Conservation (phyloP, 2,113 vertebrate genomes). For the Lontra canadensis region DNA sequence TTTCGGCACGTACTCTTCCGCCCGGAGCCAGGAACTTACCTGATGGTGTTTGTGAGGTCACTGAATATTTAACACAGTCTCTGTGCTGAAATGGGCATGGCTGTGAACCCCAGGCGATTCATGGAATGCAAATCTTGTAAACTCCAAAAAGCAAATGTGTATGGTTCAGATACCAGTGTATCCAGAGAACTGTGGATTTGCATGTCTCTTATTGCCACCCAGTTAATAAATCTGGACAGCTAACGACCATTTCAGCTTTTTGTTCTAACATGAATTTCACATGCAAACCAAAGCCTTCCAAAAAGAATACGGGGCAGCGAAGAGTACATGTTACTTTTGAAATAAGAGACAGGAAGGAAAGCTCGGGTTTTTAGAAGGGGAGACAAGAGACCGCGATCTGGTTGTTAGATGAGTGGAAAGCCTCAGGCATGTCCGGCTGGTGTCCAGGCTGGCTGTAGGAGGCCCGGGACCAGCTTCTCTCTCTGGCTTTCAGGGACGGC, state of each 20-base stretch:
- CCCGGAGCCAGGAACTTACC: neutral
- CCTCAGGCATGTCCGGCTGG: neutral
- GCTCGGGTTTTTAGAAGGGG: neutral
- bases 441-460: neutral
- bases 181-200: neutral
- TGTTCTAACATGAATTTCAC: slow-evolving; percentile 3
- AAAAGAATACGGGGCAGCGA: neutral
- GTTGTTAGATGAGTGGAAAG: neutral
- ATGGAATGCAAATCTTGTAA: neutral
- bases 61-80: neutral
- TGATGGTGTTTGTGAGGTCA: neutral
- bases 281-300: slow-evolving; percentile 6
- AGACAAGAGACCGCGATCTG: neutral
- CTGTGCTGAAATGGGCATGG: neutral
- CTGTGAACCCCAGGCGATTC: neutral
- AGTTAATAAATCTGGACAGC: neutral
- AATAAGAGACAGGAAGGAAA: neutral
- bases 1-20: neutral
- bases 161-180: neutral
- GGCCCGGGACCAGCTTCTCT: neutral
- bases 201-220: neutral
- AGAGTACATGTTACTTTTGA: neutral
- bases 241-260: slow-evolving; percentile 9
- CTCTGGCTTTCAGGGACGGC: slow-evolving; percentile 88
- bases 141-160: neutral